A percentile compares a stretch with the other conserved stretches of the same genome.
Evolutionary conservation across 2,113 vertebrate genomes (phyloP).

Genomic region (Psettodes erumei): DNA sequence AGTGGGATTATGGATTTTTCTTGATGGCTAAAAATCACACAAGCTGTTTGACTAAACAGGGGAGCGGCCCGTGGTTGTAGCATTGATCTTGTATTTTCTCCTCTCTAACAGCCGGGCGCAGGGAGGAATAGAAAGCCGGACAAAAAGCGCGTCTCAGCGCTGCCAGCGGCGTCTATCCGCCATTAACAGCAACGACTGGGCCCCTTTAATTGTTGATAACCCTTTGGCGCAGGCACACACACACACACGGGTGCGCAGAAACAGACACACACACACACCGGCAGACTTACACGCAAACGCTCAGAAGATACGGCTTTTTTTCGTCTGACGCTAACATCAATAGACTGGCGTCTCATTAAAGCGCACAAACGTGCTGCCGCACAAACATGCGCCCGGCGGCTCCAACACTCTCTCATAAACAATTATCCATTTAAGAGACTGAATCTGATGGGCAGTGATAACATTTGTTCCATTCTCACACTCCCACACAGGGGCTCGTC

Average conservation of each 20-base stretch:
- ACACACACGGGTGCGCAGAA: background rate
- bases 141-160: slow-evolving; percentile 37
- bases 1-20: slow-evolving; percentile 61
- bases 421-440: slow-evolving; percentile 60
- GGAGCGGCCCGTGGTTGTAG: slow-evolving; percentile 18
- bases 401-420: slow-evolving; percentile 30
- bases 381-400: slow-evolving; percentile 10
- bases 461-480: slow-evolving; percentile 42
- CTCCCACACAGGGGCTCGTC: slow-evolving; percentile 40
- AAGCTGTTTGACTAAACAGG: slow-evolving; percentile 54
- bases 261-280: background rate
- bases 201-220: slow-evolving; percentile 53
- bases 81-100: slow-evolving; percentile 65
- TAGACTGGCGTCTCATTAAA: slow-evolving; percentile 55
- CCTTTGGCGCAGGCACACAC: slow-evolving; percentile 28
- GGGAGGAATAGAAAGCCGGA: slow-evolving; percentile 40
- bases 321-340: slow-evolving; percentile 58
- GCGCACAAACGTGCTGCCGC: background rate
- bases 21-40: slow-evolving; percentile 48
- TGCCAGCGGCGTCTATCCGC: slow-evolving; percentile 38
- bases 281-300: slow-evolving; percentile 26
- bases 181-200: slow-evolving; percentile 39
- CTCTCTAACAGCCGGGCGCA: slow-evolving; percentile 25
- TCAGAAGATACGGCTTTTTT: slow-evolving; percentile 46
- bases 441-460: slow-evolving; percentile 59